Conservation (phyloP, 2,797 vertebrate species). For the Dryobates pubescens region DNA sequence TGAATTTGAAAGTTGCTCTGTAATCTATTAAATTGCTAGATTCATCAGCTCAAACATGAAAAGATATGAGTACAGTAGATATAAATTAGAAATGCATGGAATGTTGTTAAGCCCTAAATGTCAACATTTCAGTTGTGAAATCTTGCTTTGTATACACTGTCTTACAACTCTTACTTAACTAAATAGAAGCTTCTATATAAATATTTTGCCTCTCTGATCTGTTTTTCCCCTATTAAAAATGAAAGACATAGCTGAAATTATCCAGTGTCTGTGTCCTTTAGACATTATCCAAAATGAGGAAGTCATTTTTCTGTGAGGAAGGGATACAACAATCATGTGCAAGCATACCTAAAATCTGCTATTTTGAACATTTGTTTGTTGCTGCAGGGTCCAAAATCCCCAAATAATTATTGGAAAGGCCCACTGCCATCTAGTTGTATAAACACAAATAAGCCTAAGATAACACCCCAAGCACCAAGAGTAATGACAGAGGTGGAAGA, state of each 20-base stretch:
- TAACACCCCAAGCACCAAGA: slow-evolving; percentile 78
- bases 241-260: neutral
- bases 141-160: neutral
- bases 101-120: neutral
- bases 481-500: slow-evolving; percentile 82
- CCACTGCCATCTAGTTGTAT: slow-evolving; percentile 74
- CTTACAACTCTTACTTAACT: neutral
- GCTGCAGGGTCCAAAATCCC: slow-evolving; percentile 72
- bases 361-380: slow-evolving; percentile 55
- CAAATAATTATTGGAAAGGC: slow-evolving; percentile 73
- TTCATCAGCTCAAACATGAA: neutral
- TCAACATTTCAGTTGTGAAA: slow-evolving; percentile 17
- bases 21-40: neutral
- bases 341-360: slow-evolving; percentile 44
- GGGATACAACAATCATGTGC: neutral
- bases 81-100: neutral
- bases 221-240: neutral
- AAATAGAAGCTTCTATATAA: neutral
- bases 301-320: slow-evolving; percentile 36
- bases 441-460: slow-evolving; percentile 80
- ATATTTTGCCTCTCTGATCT: neutral
- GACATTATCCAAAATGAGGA: neutral
- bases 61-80: neutral
- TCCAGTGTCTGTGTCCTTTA: neutral
- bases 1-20: neutral